These are phyloP conservation scores for Cryptoblepharus egeriae DNA, from an alignment of 2,797 vertebrate genomes.

Conservation along the genomic window DNA sequence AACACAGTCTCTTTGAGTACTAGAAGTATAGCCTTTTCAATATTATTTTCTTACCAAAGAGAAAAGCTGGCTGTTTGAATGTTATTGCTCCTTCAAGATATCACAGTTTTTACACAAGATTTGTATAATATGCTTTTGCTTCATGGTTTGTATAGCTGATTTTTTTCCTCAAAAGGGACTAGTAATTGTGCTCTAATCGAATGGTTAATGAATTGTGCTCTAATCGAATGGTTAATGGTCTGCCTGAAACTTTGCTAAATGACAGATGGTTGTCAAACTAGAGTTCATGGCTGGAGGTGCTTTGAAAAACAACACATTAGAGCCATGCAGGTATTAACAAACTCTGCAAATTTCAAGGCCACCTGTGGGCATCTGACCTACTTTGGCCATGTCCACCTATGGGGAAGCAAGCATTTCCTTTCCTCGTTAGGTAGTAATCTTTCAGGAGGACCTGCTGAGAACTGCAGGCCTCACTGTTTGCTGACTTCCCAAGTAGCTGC, in stretches of 20 bases:
- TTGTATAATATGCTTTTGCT: constrained; percentile 28
- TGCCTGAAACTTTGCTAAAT: constrained; percentile 52
- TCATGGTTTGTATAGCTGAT: constrained; percentile 6
- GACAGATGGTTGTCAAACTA: constrained; percentile 58
- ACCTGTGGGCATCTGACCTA: constrained; percentile 59
- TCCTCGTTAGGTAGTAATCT: constrained; percentile 60
- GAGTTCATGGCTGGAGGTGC: constrained; percentile 31
- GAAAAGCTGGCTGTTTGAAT: neutral
- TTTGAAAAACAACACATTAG: constrained; percentile 23
- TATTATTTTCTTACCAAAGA: constrained; percentile 18
- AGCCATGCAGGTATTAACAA: constrained; percentile 47
- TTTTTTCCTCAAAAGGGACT: constrained; percentile 31
- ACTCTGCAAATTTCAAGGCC: constrained; percentile 43
- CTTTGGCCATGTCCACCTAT: constrained; percentile 53
- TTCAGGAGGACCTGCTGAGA: constrained; percentile 62
- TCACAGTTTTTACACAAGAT: neutral
- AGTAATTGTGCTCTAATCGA: constrained; percentile 43
- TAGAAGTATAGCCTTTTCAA: constrained; percentile 16
- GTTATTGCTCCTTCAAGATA: constrained; percentile 31
- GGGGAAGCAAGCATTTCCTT: constrained; percentile 56
- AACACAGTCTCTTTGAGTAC: neutral
- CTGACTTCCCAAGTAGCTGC: constrained; percentile 57
- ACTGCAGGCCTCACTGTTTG: constrained; percentile 48
- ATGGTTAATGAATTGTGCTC: constrained; percentile 38
- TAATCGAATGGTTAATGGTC: constrained; percentile 29